A percentile compares a stretch with the other conserved stretches of the same genome.
Evolutionary conservation across 1,140 invertebrate species (phyloP).

Genomic region (Drosophila pseudoananassae): DNA sequence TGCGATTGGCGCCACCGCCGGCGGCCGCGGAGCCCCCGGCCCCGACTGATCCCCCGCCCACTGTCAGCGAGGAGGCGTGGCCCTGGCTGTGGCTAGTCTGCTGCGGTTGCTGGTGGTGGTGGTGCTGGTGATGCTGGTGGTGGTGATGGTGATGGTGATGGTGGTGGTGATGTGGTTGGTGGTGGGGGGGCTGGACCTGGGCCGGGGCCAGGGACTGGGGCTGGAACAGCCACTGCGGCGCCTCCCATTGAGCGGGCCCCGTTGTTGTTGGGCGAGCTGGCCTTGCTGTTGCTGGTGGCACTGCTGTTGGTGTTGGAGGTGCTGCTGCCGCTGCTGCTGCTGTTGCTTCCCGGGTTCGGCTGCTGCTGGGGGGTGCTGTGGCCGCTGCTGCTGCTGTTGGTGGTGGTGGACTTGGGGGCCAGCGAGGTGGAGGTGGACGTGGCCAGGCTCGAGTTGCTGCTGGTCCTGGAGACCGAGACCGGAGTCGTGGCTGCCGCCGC

Average conservation of each 20-base stretch:
- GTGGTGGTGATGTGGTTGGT: constrained; percentile 39
- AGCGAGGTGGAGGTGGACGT: constrained; percentile 79
- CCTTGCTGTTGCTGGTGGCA: constrained; percentile 36
- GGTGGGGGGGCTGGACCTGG: constrained; percentile 28
- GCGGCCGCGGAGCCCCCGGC: constrained; percentile 21
- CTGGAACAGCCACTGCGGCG: constrained; percentile 22
- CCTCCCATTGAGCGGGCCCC: constrained; percentile 44
- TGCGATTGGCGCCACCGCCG: constrained; percentile 49
- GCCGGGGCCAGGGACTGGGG: constrained; percentile 9
- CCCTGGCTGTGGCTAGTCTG: constrained; percentile 75
- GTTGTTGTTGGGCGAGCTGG: constrained; percentile 80
- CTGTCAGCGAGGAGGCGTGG: constrained; percentile 49
- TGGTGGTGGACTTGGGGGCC: constrained; percentile 69
- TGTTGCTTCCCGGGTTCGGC: constrained; percentile 10
- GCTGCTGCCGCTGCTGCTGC: constrained; percentile 22
- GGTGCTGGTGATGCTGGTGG: constrained; percentile 49
- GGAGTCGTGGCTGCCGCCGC: constrained; percentile 14
- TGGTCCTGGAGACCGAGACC: constrained; percentile 43
- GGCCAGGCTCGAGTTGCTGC: constrained; percentile 66
- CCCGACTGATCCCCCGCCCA: constrained; percentile 11
- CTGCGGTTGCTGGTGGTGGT: constrained; percentile 44
- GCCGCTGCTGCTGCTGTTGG: constrained; percentile 37
- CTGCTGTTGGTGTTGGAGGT: background rate
- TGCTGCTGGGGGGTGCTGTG: constrained; percentile 34
- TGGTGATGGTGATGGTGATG: constrained; percentile 47